Percentiles rank a stretch among this genome's conserved stretches.
These are phyloP conservation scores for Drosophila formosana DNA, from an alignment of 2,888 invertebrate species.

Conservation along the genomic window DNA sequence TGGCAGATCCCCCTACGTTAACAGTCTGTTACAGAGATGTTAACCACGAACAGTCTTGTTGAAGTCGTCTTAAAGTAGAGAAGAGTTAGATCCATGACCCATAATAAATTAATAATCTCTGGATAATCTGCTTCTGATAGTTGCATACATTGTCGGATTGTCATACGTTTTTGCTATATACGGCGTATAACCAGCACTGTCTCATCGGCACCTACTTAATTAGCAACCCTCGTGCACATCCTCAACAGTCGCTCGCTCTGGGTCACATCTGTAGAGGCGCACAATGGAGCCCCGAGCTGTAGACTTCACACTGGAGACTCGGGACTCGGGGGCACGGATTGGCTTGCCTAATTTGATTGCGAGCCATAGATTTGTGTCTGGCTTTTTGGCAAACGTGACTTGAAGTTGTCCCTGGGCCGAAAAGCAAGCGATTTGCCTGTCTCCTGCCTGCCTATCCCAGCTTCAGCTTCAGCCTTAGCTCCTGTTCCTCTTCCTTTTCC, in stretches of 20 bases:
- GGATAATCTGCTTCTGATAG: no score
- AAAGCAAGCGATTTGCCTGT: conserved; percentile 49
- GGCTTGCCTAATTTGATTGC: conserved; percentile 78
- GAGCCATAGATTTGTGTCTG: conserved; percentile 73
- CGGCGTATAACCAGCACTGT: not conserved
- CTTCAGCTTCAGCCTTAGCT: not conserved
- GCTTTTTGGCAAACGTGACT: conserved; percentile 67
- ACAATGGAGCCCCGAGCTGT: not conserved
- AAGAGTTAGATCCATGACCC: no score
- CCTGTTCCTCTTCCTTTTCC: conserved; percentile 35
- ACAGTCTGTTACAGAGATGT: no score
- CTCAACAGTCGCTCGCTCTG: conserved; percentile 32
- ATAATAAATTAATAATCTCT: no score
- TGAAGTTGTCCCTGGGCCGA: conserved; percentile 39
- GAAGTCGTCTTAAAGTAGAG: no score
- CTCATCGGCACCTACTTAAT: not conserved
- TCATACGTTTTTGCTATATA: no score
- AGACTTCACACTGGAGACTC: not conserved
- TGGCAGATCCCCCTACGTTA: no score
- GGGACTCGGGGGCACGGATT: conserved; percentile 8
- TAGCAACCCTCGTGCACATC: conserved; percentile 21
- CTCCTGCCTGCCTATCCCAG: not conserved
- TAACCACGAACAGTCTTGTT: no score
- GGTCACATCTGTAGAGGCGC: conserved; percentile 30
- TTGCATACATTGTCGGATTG: no score